phyloP scores from a whole-genome alignment of 2,113 vertebrate species.

The Seriola aureovittata region DNA sequence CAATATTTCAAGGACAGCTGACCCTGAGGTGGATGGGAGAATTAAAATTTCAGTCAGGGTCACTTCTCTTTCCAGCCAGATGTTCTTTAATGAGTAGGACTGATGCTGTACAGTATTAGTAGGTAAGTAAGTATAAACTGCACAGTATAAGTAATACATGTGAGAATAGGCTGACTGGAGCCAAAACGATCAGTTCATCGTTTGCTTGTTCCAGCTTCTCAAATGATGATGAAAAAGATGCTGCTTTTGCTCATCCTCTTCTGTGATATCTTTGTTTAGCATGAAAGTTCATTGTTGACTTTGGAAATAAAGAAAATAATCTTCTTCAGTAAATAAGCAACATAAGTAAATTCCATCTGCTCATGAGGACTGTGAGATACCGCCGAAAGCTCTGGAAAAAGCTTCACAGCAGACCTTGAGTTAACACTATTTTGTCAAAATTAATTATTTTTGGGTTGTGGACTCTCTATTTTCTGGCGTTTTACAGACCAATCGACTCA shows the following conservation, averaged over 20 bases:
- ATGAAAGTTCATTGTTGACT: background rate
- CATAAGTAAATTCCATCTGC: background rate
- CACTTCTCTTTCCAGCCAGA: conserved; percentile 33
- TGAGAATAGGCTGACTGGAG: background rate
- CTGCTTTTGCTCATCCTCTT: background rate
- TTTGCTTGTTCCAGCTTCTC: background rate
- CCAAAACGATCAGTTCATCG: background rate
- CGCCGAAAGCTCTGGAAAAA: background rate
- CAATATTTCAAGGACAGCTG: conserved; percentile 70
- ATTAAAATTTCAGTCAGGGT: conserved; percentile 57
- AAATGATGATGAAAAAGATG: background rate
- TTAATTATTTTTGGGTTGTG: background rate
- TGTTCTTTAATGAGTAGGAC: conserved; percentile 30
- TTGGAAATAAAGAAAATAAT: conserved; percentile 1
- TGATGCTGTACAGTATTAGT: background rate
- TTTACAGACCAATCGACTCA: background rate
- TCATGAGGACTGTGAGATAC: background rate
- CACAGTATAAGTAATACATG: background rate
- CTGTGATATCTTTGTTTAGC: background rate
- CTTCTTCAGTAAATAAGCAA: background rate
- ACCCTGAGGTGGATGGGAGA: conserved; percentile 51
- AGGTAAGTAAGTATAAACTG: background rate
- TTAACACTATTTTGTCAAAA: background rate
- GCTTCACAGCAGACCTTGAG: background rate
- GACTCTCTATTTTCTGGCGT: background rate